Base-by-base conservation (phyloP, 2,113 vertebrate species). In the Microcebus griseorufus region DNA sequence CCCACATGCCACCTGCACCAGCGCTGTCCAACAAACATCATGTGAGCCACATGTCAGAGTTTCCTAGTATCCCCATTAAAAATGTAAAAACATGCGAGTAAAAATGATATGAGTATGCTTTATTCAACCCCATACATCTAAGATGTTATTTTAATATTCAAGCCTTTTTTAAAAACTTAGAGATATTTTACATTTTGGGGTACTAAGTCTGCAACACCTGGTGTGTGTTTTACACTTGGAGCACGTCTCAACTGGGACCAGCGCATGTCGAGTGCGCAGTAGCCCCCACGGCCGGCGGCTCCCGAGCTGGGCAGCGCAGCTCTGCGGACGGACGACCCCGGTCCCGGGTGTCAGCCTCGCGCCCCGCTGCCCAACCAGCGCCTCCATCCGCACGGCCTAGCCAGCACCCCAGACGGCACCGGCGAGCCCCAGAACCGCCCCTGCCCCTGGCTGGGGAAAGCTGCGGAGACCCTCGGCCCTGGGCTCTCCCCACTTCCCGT, bases 401-500 rank as follows among this genome's bases (percentile, higher is more conserved):
- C 2, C 3, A 27, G 16, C 55, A 3, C 6, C 80, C 29, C 25
- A 29, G 9, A 18, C 80, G 27, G 25, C 29, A 39, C 55, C 10
- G 45, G 16, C 8, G 16, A 0, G 23, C 37, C 25, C 55, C 9
- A 39, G 16, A 60, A 37, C 58, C 18, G 37, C 58, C 29, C 53
- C n/a, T 17, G n/a, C 76, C 13, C 13, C 0, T 8, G 25, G 53
- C 53, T 53, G 53, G 16, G 53, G 53, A 53, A 5, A 60, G 53
- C 53, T 27, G n/a, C 13, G 0, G 3, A 51, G 48, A 10, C 5
- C 53, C 5, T n/a, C 3, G 9, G 2, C 37, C n/a, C 79, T 81
- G 2, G 3, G 25, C n/a, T 27, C 53, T 25, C 7, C 2, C 12
- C 6, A 2, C 34, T 13, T 6, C 3, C 16, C 2, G 23, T 42